Percentiles rank a stretch among this genome's conserved stretches.
phyloP scores from a whole-genome alignment of 1,140 invertebrate genomes.

The Potamilus streckersoni region DNA sequence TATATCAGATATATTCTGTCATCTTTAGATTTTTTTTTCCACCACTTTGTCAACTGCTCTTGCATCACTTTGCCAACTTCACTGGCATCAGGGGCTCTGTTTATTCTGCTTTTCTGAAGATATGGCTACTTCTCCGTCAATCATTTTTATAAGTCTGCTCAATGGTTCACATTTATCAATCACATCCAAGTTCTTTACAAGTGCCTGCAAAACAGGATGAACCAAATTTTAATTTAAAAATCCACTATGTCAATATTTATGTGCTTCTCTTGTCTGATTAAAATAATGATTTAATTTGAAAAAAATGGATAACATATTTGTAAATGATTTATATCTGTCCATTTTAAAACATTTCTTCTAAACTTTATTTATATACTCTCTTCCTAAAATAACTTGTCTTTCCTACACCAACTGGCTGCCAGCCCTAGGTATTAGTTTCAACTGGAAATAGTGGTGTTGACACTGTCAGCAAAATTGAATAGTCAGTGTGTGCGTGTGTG shows the following conservation, averaged over 20 bases:
- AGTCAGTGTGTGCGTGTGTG: too few species aligned
- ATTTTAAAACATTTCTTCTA: too few species aligned
- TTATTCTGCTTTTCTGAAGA: background rate
- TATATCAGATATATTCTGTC: too few species aligned
- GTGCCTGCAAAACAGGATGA: conserved; percentile 6
- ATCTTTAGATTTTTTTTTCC: too few species aligned
- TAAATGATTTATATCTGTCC: background rate
- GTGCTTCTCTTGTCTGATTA: background rate
- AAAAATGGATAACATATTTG: conserved; percentile 1
- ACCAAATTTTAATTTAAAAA: background rate
- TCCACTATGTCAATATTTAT: background rate
- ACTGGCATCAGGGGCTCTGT: conserved; percentile 9
- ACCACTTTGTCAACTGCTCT: background rate
- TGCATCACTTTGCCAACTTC: background rate
- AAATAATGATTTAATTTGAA: background rate
- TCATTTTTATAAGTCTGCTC: conserved; percentile 7
- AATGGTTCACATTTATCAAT: conserved; percentile 5
- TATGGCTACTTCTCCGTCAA: conserved; percentile 14
- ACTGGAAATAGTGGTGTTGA: conserved; percentile 1
- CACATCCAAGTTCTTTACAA: conserved; percentile 5
- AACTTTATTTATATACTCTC: too few species aligned
- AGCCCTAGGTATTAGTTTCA: background rate
- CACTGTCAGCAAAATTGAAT: background rate
- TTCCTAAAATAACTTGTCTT: background rate
- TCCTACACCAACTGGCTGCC: background rate